Base-by-base conservation (phyloP, 53 echinoderm and acorn worm species). In the Echinometra lucunter region DNA sequence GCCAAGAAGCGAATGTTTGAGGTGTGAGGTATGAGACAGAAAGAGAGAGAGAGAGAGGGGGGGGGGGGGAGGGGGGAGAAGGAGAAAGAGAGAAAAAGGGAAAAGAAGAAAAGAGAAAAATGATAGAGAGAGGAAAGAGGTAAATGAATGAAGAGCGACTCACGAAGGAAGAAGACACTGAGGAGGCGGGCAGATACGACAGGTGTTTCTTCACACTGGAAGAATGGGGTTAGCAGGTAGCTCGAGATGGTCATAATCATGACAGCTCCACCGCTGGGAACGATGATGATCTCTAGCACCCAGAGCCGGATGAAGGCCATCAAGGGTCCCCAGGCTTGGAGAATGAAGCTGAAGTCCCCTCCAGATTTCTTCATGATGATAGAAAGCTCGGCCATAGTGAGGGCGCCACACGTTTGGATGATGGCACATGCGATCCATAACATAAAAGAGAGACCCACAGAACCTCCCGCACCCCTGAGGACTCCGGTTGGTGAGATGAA, bases 251-350 rank as follows among this genome's bases (percentile, higher is more conserved):
- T 88, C 85, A 94, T 42, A 10, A 94, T 78, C 53, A 67, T 66
- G 7, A 94, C 72, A n/a, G 92, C 92, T 34, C 35, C 63, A 6
- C 89, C 75, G 8, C 69, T 80, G 0, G 96, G 96, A 28, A 66
- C 45, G 44, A 96, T 90, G 63, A 96, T 69, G 6, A 87, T 91
- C n/a, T 94, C 96, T 19, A 67, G 42, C 3, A 85, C 74, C 96
- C 96, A 96, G 15, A 96, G 85, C 9, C 96, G 80, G 38, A 96
- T 60, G n/a, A 96, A 96, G 12, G 96, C 96, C 70, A 96, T 45
- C 37, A 92, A 75, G 32, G 96, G 96, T 42, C 96, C 96, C 57
- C 83, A 96, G 21, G 94, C 66, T 60, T 96, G 91, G 30, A 93
- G 82, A 21, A 96, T 78, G 91, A 94, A 96, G 69, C 56, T 95